A percentile compares a stretch with the other conserved stretches of the same genome.
These are phyloP conservation scores for Hippocampus mohnikei DNA, from an alignment of 2,113 vertebrate species.

Conservation along the genomic window DNA sequence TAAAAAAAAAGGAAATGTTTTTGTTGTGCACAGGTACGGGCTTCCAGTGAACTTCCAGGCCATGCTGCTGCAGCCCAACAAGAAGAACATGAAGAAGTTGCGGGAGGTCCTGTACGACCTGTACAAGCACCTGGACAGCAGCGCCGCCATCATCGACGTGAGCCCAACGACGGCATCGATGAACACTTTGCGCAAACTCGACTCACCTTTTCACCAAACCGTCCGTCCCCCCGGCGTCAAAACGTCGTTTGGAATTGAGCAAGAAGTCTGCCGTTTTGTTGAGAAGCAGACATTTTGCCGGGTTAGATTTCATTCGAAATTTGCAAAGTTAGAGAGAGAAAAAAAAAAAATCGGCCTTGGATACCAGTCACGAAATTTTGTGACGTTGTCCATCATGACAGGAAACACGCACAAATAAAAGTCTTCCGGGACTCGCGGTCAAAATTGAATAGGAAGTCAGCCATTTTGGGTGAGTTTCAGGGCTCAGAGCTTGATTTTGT, in stretches of 20 bases:
- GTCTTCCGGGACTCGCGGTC: no score
- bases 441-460: neutral
- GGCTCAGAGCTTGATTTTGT: neutral
- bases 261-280: no score
- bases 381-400: no score
- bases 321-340: no score
- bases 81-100: constrained; percentile 94
- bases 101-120: constrained; percentile 88
- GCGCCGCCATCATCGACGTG: constrained; percentile 92
- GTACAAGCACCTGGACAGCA: constrained; percentile 96
- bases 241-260: no score
- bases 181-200: neutral
- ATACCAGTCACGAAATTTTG: no score
- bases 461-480: neutral
- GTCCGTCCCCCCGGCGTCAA: no score
- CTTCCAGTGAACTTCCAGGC: constrained; percentile 97
- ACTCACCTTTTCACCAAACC: no score
- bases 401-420: no score
- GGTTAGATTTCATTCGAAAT: no score
- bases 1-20: neutral
- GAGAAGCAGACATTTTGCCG: neutral
- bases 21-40: constrained; percentile 78
- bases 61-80: constrained; percentile 93
- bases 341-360: no score
- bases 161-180: constrained; percentile 51